Evolutionary conservation across 2,113 vertebrate genomes (phyloP), one percentile per base, ranked within the genome.

Genomic region (Leptobrachium leishanense): DNA sequence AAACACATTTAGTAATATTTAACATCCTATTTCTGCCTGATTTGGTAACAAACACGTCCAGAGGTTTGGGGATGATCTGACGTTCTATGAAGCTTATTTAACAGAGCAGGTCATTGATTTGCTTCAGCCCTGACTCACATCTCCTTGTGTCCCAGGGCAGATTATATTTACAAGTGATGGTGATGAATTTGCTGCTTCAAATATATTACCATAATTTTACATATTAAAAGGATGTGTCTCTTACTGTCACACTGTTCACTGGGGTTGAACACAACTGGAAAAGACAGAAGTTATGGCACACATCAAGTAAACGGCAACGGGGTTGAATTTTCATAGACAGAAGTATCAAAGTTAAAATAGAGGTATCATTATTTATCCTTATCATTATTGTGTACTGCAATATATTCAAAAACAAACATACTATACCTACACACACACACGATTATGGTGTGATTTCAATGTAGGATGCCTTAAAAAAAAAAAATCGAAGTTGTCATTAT

Each of bases 141-240:
- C 59, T 81, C 65, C 78, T 50, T 68, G 72, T 81, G 66, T 81
- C 78, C 78, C 78, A 81, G 65, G 71, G 78, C 78, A 81, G 50
- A 74, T 81, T 81, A 81, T 81, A 81, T 74, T 81, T 81, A 68
- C 78, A 74, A 81, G 72, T 81, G 50, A 81, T 81, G 78, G 71
- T 81, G 72, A 81, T 81, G 78, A 81, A 81, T 81, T 68, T 74
- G 62, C 71, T 67, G 53, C 63, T 68, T 59, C 43, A 74, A 74
- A 81, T 81, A 81, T 68, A 81, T 81, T 68, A 81, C 50, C 78
- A 81, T 81, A 81, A 74, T 74, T 81, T 81, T 74, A 74, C 78
- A 81, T 81, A 81, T 81, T 81, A 81, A 81, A 74, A 79, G 72
- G 72, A 12, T 64, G 41, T 74, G 71, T 68, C 78, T 68, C 69